These are phyloP conservation scores for Hirtodrosophila alboralis DNA, from an alignment of 2,888 invertebrate species.

Conservation along the genomic window DNA sequence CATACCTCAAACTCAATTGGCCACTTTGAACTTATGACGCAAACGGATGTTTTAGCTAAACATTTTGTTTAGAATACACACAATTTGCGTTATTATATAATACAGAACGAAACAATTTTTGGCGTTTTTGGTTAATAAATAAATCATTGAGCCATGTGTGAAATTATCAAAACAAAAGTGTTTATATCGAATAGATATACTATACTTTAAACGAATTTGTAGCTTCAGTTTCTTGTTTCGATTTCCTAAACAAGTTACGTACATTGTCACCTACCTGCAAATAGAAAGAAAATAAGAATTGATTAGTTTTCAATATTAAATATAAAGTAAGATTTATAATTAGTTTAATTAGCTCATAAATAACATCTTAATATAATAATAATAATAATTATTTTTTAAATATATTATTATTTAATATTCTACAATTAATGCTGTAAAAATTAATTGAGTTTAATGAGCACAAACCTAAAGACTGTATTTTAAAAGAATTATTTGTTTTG, in stretches of 20 bases:
- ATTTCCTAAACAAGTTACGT: slow-evolving; percentile 64
- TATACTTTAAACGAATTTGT: too few species aligned
- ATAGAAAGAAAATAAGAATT: slow-evolving; percentile 50
- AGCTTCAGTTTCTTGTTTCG: not conserved
- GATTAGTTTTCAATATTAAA: not conserved
- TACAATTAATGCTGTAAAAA: too few species aligned
- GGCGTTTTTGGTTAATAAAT: slow-evolving; percentile 39
- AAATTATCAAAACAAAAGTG: slow-evolving; percentile 26
- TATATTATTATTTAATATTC: too few species aligned
- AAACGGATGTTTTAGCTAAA: slow-evolving; percentile 29
- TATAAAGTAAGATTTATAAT: too few species aligned
- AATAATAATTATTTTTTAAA: too few species aligned
- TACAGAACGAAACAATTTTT: slow-evolving; percentile 6
- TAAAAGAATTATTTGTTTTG: too few species aligned
- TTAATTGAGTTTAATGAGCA: too few species aligned
- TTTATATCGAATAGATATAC: slow-evolving; percentile 8
- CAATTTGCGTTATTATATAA: slow-evolving; percentile 39
- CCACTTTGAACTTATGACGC: slow-evolving; percentile 46
- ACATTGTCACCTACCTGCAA: slow-evolving; percentile 84
- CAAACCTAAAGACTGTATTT: too few species aligned
- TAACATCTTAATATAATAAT: too few species aligned
- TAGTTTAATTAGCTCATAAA: too few species aligned
- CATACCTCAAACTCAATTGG: slow-evolving; percentile 17
- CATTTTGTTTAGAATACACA: slow-evolving; percentile 39
- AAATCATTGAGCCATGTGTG: slow-evolving; percentile 48